Evolutionary conservation across 2,113 vertebrate species (phyloP).

Genomic region (Cynopterus brachyotis): DNA sequence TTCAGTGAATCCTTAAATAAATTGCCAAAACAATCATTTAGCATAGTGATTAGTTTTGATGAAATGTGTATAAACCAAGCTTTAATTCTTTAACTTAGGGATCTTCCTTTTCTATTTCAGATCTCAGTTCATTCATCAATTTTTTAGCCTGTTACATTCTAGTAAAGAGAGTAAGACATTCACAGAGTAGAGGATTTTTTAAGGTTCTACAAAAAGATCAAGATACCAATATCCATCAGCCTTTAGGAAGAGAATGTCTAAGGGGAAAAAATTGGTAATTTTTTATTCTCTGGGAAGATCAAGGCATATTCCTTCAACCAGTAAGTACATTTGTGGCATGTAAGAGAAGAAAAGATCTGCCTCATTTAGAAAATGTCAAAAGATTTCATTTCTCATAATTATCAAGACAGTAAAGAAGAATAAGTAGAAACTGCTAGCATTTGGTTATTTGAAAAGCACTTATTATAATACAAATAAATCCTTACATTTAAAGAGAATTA

Average conservation of each 20-base stretch:
- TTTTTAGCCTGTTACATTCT: neutral
- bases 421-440: neutral
- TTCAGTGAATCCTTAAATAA: neutral
- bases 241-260: neutral
- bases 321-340: neutral
- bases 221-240: neutral
- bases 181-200: neutral
- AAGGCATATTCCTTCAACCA: neutral
- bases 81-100: neutral
- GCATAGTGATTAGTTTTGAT: neutral
- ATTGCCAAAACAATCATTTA: neutral
- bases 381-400: neutral
- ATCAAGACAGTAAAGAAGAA: neutral
- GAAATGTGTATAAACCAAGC: neutral
- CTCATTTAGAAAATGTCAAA: neutral
- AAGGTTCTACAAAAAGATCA: neutral
- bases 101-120: neutral
- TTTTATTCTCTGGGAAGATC: neutral
- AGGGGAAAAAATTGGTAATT: neutral
- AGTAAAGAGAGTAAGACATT: neutral
- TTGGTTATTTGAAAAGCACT: neutral
- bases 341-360: neutral
- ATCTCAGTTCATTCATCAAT: neutral
- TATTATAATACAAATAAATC: constrained; percentile 61
- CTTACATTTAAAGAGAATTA: constrained; percentile 55